phyloP scores from a whole-genome alignment of 1,140 invertebrate species.

The Drosophila kohkoa region DNA sequence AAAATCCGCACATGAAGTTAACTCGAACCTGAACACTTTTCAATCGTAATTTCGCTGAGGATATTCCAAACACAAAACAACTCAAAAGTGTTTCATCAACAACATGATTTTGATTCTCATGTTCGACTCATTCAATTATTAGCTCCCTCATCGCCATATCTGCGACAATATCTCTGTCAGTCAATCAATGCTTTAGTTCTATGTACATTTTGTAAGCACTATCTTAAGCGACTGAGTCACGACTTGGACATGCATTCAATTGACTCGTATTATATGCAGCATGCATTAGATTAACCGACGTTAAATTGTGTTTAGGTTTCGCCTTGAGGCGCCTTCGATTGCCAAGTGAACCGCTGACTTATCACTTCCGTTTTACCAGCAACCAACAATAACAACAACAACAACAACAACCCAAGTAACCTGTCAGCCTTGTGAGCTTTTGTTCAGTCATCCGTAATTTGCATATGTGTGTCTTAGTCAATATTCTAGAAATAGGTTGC shows the following conservation, averaged over 20 bases:
- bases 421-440: conserved; percentile 22
- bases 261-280: conserved; percentile 9
- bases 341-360: conserved; percentile 18
- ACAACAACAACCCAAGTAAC: conserved; percentile 4
- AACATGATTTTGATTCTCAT: not conserved
- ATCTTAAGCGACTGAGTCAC: conserved; percentile 11
- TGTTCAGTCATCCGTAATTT: conserved; percentile 38
- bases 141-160: not conserved
- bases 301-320: not conserved
- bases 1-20: no score
- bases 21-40: no score
- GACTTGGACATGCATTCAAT: not conserved
- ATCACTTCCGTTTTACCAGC: conserved; percentile 15
- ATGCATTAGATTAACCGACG: conserved; percentile 5
- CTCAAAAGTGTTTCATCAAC: not conserved
- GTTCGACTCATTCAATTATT: not conserved
- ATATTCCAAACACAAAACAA: no score
- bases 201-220: no score
- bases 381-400: not conserved
- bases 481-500: conserved; percentile 21
- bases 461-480: conserved; percentile 34
- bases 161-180: not conserved
- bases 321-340: not conserved
- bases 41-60: no score
- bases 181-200: not conserved